Evolutionary conservation across 2,797 vertebrate genomes (phyloP), one percentile per base, ranked within the genome.

Genomic region (Syndactyla subalaris): DNA sequence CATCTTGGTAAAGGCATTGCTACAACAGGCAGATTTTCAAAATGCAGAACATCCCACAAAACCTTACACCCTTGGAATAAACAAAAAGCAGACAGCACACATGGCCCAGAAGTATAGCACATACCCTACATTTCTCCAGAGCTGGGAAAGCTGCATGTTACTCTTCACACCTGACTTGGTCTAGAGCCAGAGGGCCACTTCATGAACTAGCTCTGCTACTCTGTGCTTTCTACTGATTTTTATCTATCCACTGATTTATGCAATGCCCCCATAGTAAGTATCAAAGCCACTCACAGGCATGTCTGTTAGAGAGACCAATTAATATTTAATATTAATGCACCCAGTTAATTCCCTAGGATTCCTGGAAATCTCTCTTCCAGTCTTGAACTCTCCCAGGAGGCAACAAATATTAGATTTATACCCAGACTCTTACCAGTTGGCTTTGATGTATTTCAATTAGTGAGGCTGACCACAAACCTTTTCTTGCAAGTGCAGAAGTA

Each of bases 241-340:
- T 81, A 81, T 80, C 85, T 86, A 49, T 43, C 32, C 34, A 36
- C 67, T n/a, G 32, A 87, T 86, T 94, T 91, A 93, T 61, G 70
- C 71, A 78, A 52, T 73, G 32, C 59, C 34, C 59, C 48, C 67
- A 46, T 5, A 49, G 15, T 38, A 85, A 81, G 76, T 68, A 93
- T 70, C 63, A 95, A 92, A 94, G 88, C 62, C 48, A 88, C 78
- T 88, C 16, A 21, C 65, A 92, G 61, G 48, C 68, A 78, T 30
- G 22, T 59, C 61, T 85, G n/a, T 24, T 93, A 51, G 36, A 71
- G 67, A 93, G 8, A 85, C 39, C 61, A 93, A 95, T 97, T 92
- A 94, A 95, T 94, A 94, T 97, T 96, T 97, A 71, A 95, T 92
- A 97, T 85, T 95, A 97, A 97, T 95, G 84, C 79, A 87, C 45